Conservation (phyloP, 2,113 vertebrate genomes). For the Cathartes aura region DNA sequence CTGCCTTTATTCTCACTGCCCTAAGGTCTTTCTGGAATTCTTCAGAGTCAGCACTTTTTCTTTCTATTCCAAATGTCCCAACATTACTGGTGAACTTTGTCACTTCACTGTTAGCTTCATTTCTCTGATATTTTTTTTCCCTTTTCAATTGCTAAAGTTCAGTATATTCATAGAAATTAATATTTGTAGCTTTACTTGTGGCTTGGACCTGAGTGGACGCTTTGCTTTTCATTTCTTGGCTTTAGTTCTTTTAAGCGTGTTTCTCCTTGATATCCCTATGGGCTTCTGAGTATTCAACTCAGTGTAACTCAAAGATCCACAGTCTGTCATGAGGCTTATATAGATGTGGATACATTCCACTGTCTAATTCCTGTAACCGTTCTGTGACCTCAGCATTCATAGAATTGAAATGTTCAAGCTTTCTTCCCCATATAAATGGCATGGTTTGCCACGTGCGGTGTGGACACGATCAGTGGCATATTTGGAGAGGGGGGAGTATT, state of each 20-base stretch:
- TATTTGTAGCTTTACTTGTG: not conserved
- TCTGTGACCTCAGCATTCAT: not conserved
- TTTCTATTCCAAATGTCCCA: not conserved
- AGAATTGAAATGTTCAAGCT: not conserved
- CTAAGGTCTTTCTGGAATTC: not conserved
- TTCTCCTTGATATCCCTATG: fast-evolving
- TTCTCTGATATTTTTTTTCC: not conserved
- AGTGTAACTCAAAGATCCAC: not conserved
- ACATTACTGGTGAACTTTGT: not conserved
- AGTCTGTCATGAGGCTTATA: not conserved
- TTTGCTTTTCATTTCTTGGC: not conserved
- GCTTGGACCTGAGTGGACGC: fast-evolving
- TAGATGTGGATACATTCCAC: fast-evolving
- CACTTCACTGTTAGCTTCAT: not conserved
- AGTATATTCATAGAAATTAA: not conserved
- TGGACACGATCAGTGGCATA: fast-evolving
- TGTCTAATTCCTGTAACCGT: fast-evolving
- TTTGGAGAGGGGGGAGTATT: not conserved
- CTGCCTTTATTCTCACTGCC: not conserved
- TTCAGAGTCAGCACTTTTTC: not conserved
- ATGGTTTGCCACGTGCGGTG: fast-evolving
- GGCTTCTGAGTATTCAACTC: not conserved
- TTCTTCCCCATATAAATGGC: too few species aligned
- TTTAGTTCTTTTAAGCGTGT: not conserved
- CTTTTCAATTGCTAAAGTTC: not conserved